Base-by-base conservation (phyloP, 2,888 invertebrate genomes). In the Timema podura region DNA sequence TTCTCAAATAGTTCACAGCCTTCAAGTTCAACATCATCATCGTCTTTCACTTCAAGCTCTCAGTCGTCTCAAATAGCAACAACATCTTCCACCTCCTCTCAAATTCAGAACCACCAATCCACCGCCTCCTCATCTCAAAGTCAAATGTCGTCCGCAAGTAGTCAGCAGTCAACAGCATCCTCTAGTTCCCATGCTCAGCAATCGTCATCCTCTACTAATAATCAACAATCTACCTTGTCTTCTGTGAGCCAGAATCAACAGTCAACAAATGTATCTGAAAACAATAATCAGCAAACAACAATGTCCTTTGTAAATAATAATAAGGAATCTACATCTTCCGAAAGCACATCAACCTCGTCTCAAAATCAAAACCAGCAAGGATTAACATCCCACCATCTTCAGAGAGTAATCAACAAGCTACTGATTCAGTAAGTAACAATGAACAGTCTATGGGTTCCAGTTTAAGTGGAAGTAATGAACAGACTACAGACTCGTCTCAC, bases 381-480 rank as follows among this genome's bases (percentile, higher is more conserved):
- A 64, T 47, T 69, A 72, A 61, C 67, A 71, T 13, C 70, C 0
- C 68, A 6, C 48, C 72, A 30, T 54, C 45, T 49, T 65, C 59
- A 46, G 61, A 61, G 11, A 69, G 61, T 51, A 71, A 68, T 44
- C 70, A 70, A 51, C 70, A 70, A 46, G n/a, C 71, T 44, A 44
- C 68, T 44, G 59, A n/a, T 68, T 71, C 67, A 15, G 45, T 15
- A 45, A 54, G 44, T 49, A 30, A 13, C 47, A 65, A 66, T 59
- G 66, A 70, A 48, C 65, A 66, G 44, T 45, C 65, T 16, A 16
- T 51, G 16, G 54, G 16, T 10, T 65, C 48, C 13, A 65, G 30
- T 8, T 68, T 57, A 46, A 47, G 45, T 69, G 65, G 65, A 11
- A 67, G 48, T 44, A 68, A 15, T 65, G n/a, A 48, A 10, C 68